These are phyloP conservation scores for Laticauda laticaudata DNA, from an alignment of 2,113 vertebrate species.

Conservation along the genomic window DNA sequence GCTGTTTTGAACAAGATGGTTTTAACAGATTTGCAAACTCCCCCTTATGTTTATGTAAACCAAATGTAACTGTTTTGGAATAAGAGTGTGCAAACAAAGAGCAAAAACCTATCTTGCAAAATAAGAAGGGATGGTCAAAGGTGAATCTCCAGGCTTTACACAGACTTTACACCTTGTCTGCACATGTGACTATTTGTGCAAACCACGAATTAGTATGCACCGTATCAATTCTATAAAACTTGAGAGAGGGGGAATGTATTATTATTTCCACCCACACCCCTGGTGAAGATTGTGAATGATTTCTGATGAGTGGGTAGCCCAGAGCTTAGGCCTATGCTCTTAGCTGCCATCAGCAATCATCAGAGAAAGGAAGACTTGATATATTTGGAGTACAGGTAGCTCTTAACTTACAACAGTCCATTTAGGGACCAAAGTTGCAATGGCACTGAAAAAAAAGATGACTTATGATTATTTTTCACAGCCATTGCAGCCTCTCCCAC, in stretches of 20 bases:
- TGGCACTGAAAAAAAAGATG: neutral
- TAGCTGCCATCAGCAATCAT: neutral
- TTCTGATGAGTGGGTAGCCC: neutral
- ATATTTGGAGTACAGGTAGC: neutral
- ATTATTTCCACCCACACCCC: neutral
- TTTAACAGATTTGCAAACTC: neutral
- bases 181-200: conserved; percentile 6
- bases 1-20: neutral
- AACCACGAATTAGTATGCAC: conserved; percentile 11
- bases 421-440: neutral
- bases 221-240: conserved; percentile 8
- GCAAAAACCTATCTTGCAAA: neutral
- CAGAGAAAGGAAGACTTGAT: neutral
- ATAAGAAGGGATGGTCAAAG: neutral
- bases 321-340: neutral
- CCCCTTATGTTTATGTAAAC: neutral
- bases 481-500: neutral
- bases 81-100: neutral
- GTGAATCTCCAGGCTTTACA: neutral
- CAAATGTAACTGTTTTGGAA: neutral
- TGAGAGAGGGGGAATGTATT: neutral
- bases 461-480: neutral
- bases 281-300: neutral
- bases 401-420: neutral
- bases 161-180: conserved; percentile 30